A percentile compares a stretch with the other conserved stretches of the same genome.
phyloP scores from a whole-genome alignment of 2,888 invertebrate species.

The Drosophila monieri region DNA sequence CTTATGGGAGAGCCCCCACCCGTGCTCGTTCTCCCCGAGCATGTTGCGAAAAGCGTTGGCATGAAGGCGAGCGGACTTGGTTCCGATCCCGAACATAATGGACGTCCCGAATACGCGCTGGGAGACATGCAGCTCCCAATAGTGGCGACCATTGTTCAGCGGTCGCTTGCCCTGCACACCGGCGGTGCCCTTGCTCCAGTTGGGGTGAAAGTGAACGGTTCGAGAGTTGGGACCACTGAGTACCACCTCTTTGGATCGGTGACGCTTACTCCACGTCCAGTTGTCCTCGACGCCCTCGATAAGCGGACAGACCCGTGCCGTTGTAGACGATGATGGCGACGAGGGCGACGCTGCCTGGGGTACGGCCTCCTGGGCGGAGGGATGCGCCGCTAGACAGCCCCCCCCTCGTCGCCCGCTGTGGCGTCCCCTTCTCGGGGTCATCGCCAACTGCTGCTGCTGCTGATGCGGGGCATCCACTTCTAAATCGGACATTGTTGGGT shows the following conservation, averaged over 20 bases:
- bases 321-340: not conserved
- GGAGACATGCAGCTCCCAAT: conserved; percentile 88
- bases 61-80: conserved; percentile 86
- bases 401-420: conserved; percentile 21
- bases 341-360: conserved; percentile 12
- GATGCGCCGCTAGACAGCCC: conserved; percentile 3
- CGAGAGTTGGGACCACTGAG: conserved; percentile 85
- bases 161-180: conserved; percentile 88
- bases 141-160: conserved; percentile 87
- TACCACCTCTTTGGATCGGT: conserved; percentile 86
- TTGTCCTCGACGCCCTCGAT: conserved; percentile 86
- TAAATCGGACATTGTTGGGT: conserved; percentile 56
- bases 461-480: conserved; percentile 49
- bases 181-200: conserved; percentile 90
- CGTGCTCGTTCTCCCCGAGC: conserved; percentile 88
- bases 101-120: conserved; percentile 89
- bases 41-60: conserved; percentile 89
- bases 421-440: conserved; percentile 43
- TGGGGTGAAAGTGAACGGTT: conserved; percentile 90
- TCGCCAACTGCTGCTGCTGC: conserved; percentile 7
- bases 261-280: conserved; percentile 88
- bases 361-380: conserved; percentile 9
- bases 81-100: conserved; percentile 90
- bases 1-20: conserved; percentile 91
- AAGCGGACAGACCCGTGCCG: conserved; percentile 64